phyloP scores from a whole-genome alignment of 2,888 invertebrate genomes.

The Trichogramma dendrolimi region DNA sequence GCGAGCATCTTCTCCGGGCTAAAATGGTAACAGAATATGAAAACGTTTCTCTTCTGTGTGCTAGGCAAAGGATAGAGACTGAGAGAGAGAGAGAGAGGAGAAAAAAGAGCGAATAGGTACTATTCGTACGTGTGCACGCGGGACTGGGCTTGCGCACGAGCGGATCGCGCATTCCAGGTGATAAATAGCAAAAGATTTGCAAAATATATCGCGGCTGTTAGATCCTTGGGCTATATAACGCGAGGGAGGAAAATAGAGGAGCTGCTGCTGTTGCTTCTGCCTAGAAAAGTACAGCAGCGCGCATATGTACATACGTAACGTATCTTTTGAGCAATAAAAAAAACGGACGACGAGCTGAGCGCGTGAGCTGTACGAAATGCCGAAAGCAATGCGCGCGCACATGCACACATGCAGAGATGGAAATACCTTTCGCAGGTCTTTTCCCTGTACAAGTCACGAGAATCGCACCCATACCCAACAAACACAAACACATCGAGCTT shows the following conservation, averaged over 20 bases:
- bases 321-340: too few relatives aligned
- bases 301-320: too few relatives aligned
- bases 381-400: conserved; percentile 1
- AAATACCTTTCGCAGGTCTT: background rate
- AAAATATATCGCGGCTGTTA: conserved; percentile 43
- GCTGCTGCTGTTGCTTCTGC: background rate
- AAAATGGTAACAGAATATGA: conserved; percentile 40
- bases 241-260: background rate
- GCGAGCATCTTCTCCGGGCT: background rate
- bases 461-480: too few relatives aligned
- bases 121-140: conserved; percentile 26
- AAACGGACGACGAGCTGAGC: too few relatives aligned
- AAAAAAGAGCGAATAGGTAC: conserved; percentile 13
- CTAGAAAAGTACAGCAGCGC: too few relatives aligned
- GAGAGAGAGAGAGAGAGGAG: conserved; percentile 14
- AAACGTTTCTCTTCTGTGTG: conserved; percentile 25
- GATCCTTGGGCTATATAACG: conserved; percentile 16
- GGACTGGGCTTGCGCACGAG: conserved; percentile 21
- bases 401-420: conserved; percentile 7
- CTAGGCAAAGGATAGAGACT: conserved; percentile 2
- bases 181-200: conserved; percentile 49
- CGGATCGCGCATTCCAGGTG: conserved; percentile 32
- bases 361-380: background rate
- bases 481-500: too few relatives aligned
- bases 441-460: too few relatives aligned